Conservation (phyloP, 2,797 vertebrate species). For the Simalia tracyae region DNA sequence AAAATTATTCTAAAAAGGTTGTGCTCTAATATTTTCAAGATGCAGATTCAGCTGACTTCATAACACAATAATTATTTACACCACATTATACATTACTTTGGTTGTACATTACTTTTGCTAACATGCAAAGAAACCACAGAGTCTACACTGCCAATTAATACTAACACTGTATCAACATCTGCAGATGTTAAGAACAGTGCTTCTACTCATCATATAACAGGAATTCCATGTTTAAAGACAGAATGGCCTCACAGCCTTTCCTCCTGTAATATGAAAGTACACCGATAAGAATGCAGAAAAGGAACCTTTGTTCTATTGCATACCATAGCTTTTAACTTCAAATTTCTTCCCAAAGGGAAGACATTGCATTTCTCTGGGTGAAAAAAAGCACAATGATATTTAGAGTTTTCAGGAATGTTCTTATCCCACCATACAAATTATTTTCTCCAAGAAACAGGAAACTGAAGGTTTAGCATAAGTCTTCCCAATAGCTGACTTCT, state of each 20-base stretch:
- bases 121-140: background rate
- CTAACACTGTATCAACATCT: background rate
- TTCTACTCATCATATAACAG: background rate
- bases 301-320: background rate
- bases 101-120: background rate
- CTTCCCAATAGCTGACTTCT: background rate
- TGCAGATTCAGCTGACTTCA: background rate
- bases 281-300: background rate
- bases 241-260: background rate
- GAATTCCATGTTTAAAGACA: background rate
- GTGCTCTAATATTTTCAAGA: background rate
- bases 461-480: background rate
- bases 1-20: background rate
- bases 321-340: background rate
- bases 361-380: background rate
- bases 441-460: slow-evolving; percentile 1
- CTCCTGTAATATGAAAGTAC: background rate
- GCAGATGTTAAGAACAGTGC: background rate
- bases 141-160: background rate
- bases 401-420: slow-evolving; percentile 14
- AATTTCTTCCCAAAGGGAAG: background rate
- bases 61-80: background rate
- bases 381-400: background rate
- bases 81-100: background rate
- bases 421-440: background rate